phyloP scores from a whole-genome alignment of 2,888 invertebrate genomes.

The Drosophila limbata region DNA sequence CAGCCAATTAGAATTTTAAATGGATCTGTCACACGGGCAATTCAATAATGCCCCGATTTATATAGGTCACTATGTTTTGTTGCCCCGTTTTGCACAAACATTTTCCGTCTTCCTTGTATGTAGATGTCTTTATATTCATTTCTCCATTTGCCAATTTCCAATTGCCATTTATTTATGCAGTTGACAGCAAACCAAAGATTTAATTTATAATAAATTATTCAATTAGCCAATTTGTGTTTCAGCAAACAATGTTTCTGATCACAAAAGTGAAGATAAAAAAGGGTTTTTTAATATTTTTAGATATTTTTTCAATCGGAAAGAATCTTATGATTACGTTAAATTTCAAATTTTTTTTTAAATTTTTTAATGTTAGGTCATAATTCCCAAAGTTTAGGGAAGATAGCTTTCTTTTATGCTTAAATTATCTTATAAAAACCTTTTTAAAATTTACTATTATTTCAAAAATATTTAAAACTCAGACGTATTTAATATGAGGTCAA shows the following conservation, averaged over 20 bases:
- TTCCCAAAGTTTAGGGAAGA: too few species aligned
- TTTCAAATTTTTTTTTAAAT: too few species aligned
- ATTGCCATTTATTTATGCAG: slow-evolving; percentile 40
- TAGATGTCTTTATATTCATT: slow-evolving; percentile 36
- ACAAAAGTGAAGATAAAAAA: not conserved
- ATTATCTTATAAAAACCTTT: too few species aligned
- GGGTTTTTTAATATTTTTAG: not conserved
- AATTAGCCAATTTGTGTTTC: not conserved
- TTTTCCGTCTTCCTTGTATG: slow-evolving; percentile 25
- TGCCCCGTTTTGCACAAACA: slow-evolving; percentile 34
- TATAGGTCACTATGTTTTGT: slow-evolving; percentile 64
- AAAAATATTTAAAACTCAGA: too few species aligned
- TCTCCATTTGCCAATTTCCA: slow-evolving; percentile 21
- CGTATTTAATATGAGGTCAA: too few species aligned
- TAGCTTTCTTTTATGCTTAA: too few species aligned
- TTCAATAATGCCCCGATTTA: slow-evolving; percentile 26
- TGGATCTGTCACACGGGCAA: slow-evolving; percentile 31
- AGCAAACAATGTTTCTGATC: not conserved
- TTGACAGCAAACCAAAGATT: slow-evolving; percentile 4
- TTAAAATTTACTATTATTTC: too few species aligned
- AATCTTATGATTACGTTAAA: too few species aligned
- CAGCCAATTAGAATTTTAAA: slow-evolving; percentile 67
- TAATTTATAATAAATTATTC: not conserved
- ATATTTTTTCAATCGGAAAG: too few species aligned
- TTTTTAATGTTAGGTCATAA: too few species aligned